These are phyloP conservation scores for Vanessa cardui DNA, from an alignment of 2,888 invertebrate genomes.

Conservation along the genomic window DNA sequence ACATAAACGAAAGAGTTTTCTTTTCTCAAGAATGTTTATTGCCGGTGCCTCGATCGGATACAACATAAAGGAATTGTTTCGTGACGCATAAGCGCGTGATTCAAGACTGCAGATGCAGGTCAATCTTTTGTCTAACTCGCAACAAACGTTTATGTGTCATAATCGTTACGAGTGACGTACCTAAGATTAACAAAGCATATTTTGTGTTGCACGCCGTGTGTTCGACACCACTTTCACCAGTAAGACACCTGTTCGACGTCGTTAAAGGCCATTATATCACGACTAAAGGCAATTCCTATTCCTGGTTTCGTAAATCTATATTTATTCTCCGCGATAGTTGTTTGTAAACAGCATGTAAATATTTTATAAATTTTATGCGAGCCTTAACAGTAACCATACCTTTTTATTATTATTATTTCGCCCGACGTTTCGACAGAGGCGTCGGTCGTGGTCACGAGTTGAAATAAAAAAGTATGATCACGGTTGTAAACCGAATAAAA, in stretches of 20 bases:
- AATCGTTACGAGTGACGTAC: constrained; percentile 33
- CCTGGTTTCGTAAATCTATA: constrained; percentile 54
- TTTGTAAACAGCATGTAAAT: neutral
- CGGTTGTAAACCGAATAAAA: too few species aligned
- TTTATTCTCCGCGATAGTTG: constrained; percentile 36
- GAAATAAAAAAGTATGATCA: too few species aligned
- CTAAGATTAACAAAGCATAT: constrained; percentile 36
- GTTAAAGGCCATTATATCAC: constrained; percentile 62
- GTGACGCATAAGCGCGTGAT: constrained; percentile 37
- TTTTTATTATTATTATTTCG: neutral
- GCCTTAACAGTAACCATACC: neutral
- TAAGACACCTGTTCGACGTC: constrained; percentile 55
- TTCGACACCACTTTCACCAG: constrained; percentile 58
- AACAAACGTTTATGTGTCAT: constrained; percentile 40
- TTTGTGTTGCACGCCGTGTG: constrained; percentile 36
- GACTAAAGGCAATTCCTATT: constrained; percentile 51
- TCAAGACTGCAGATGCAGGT: constrained; percentile 38
- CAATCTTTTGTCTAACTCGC: constrained; percentile 39
- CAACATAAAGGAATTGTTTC: constrained; percentile 27
- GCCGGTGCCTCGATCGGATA: neutral
- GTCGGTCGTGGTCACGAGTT: too few species aligned
- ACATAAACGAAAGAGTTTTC: constrained; percentile 18
- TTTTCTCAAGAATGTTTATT: constrained; percentile 21
- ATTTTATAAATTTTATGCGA: neutral
- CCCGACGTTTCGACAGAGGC: neutral